phyloP scores from a whole-genome alignment of 2,113 vertebrate genomes.

The Crotalus horridus region DNA sequence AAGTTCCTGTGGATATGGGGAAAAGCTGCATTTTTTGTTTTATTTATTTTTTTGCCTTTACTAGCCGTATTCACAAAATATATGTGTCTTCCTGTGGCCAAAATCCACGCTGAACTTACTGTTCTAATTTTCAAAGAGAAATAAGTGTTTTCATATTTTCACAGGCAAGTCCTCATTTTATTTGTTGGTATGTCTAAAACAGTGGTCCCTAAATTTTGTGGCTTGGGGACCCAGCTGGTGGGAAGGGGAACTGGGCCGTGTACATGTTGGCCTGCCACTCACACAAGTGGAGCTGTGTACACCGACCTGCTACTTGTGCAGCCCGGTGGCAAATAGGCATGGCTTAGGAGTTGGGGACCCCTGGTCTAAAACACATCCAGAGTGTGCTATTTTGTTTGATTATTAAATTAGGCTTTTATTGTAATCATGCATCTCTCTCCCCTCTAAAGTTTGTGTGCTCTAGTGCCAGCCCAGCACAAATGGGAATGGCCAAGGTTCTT shows the following conservation, averaged over 20 bases:
- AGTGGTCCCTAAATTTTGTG: background rate
- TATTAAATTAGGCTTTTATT: background rate
- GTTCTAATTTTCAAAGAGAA: background rate
- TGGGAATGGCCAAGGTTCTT: background rate
- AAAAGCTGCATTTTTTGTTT: background rate
- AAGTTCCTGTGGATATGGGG: background rate
- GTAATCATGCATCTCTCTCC: background rate
- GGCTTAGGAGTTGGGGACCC: no score
- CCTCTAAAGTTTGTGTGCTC: background rate
- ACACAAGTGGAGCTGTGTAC: background rate
- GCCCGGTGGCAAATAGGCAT: no score
- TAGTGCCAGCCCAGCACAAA: background rate
- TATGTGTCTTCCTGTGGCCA: background rate
- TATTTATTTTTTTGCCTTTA: background rate
- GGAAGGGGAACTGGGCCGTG: no score
- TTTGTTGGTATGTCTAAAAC: background rate
- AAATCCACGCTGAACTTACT: background rate
- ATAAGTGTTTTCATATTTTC: background rate
- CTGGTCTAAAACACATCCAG: background rate
- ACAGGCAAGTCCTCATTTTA: background rate
- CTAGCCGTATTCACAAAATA: background rate
- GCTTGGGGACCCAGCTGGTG: background rate
- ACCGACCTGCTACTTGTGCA: rapidly evolving
- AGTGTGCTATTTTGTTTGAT: background rate
- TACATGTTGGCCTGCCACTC: background rate